These are phyloP conservation scores for Lasioglossum albipes DNA, from an alignment of 1,140 invertebrate species.

Conservation along the genomic window DNA sequence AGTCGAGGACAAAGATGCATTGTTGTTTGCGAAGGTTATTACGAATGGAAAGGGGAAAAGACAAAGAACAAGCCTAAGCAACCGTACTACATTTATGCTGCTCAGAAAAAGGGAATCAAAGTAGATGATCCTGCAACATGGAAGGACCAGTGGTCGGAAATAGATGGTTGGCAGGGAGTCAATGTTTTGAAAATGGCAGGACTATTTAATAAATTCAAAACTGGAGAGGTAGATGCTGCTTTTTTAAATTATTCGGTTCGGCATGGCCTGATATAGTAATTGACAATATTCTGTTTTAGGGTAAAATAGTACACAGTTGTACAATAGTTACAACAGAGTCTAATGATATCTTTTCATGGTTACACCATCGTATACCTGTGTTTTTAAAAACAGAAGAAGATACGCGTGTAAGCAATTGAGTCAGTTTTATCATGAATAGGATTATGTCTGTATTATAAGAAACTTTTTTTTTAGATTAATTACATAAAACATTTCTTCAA, in stretches of 20 bases:
- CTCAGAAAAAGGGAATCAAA: slow-evolving; percentile 80
- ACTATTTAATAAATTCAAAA: slow-evolving; percentile 86
- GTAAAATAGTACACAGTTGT: slow-evolving; percentile 86
- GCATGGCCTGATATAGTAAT: not conserved
- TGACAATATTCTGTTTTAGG: slow-evolving; percentile 67
- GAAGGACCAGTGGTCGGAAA: slow-evolving; percentile 79
- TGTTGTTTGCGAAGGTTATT: slow-evolving; percentile 90
- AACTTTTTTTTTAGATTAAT: slow-evolving; percentile 8
- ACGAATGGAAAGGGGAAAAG: slow-evolving; percentile 91
- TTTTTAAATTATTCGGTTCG: not conserved
- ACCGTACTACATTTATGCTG: slow-evolving; percentile 88
- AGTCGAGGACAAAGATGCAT: slow-evolving; percentile 87
- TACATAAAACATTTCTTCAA: slow-evolving; percentile 14
- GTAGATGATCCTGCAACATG: slow-evolving; percentile 82
- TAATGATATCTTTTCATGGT: slow-evolving; percentile 84
- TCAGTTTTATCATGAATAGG: not conserved
- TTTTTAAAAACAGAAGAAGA: slow-evolving; percentile 86
- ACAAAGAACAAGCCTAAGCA: slow-evolving; percentile 82
- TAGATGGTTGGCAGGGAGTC: slow-evolving; percentile 83
- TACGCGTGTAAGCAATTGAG: slow-evolving; percentile 81
- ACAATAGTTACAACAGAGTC: slow-evolving; percentile 89
- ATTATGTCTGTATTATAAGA: not conserved
- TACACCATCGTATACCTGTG: slow-evolving; percentile 91
- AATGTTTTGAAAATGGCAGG: slow-evolving; percentile 88
- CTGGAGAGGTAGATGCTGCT: slow-evolving; percentile 70